phyloP scores from a whole-genome alignment of 2,797 vertebrate species.

The Galagoides demidoff region DNA sequence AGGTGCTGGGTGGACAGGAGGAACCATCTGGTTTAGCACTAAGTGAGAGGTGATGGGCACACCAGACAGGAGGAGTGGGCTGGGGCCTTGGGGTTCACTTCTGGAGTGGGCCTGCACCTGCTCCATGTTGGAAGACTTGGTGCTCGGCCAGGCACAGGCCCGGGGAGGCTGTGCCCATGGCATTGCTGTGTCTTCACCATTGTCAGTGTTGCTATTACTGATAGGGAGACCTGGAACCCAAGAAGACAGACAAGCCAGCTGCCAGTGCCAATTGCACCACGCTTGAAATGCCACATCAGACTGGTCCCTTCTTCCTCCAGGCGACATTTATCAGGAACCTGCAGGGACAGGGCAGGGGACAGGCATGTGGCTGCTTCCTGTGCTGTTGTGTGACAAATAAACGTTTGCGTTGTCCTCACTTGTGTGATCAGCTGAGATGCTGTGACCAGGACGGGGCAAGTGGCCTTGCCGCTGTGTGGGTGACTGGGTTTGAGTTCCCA shows the following conservation, averaged over 20 bases:
- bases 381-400: background rate
- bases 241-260: background rate
- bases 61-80: rapidly evolving
- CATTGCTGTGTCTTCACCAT: background rate
- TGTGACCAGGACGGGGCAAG: background rate
- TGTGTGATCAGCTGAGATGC: background rate
- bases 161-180: background rate
- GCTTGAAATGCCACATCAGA: rapidly evolving
- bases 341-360: background rate
- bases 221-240: no score
- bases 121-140: background rate
- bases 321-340: rapidly evolving
- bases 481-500: no score
- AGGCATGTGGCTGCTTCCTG: background rate
- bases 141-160: rapidly evolving
- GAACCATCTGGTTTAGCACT: background rate
- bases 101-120: background rate
- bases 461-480: background rate
- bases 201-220: no score
- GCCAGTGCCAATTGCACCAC: background rate
- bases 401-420: background rate
- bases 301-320: no score
- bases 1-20: background rate
- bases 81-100: background rate
- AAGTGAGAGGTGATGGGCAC: no score